Evolutionary conservation across 2,113 vertebrate species (phyloP).

Genomic region (Drymodes brunneopygia): DNA sequence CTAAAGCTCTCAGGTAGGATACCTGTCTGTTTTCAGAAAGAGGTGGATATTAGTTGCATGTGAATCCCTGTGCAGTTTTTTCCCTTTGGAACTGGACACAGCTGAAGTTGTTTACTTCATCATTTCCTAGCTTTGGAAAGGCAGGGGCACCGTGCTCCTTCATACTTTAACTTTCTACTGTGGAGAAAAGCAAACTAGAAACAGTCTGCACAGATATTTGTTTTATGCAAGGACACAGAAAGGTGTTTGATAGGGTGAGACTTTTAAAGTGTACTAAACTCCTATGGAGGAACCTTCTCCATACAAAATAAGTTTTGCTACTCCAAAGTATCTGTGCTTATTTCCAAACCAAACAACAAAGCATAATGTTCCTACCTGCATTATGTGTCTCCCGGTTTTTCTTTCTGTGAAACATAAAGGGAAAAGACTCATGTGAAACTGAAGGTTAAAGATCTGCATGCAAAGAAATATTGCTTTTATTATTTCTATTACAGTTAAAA

Average conservation of each 20-base stretch:
- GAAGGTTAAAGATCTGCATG: not conserved
- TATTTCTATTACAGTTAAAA: not conserved
- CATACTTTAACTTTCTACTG: not conserved
- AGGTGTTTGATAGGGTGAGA: not conserved
- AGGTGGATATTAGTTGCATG: not conserved
- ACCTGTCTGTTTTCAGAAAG: not conserved
- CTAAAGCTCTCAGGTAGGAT: not conserved
- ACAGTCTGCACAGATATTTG: not conserved
- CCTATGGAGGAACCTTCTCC: not conserved
- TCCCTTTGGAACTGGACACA: not conserved
- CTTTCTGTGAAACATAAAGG: constrained; percentile 80
- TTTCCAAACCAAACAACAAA: not conserved
- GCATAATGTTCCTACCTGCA: constrained; percentile 79
- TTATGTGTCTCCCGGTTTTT: constrained; percentile 99
- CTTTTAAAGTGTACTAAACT: not conserved
- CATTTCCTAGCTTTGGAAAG: not conserved
- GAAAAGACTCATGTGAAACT: constrained; percentile 17
- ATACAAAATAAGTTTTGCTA: not conserved
- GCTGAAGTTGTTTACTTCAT: not conserved
- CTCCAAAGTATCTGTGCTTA: not conserved
- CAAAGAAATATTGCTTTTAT: not conserved
- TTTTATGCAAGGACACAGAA: not conserved
- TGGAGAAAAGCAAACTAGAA: not conserved
- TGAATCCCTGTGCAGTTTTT: not conserved
- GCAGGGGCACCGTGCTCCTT: not conserved